Conservation (phyloP, 2,888 invertebrate genomes). For the Omphaloscelis lunosa region DNA sequence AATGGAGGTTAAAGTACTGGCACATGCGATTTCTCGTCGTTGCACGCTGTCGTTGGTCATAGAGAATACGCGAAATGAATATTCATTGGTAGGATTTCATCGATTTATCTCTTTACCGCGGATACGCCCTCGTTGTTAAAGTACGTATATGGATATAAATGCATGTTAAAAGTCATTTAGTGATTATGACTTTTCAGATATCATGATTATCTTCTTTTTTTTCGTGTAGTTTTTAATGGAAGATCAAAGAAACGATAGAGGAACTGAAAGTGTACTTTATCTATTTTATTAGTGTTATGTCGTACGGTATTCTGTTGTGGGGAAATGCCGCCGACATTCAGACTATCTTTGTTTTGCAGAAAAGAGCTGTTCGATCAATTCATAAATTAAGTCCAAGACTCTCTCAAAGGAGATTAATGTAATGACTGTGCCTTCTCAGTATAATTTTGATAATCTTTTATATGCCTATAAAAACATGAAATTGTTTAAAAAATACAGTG, state of each 20-base stretch:
- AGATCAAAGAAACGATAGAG: not conserved
- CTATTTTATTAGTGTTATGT: no score
- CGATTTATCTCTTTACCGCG: conserved; percentile 57
- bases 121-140: conserved; percentile 14
- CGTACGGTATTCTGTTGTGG: no score
- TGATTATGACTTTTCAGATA: not conserved
- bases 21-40: conserved; percentile 49
- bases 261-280: no score
- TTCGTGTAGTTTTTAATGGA: not conserved
- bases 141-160: conserved; percentile 11
- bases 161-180: conserved; percentile 12
- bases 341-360: no score
- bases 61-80: conserved; percentile 70
- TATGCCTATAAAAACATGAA: no score
- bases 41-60: conserved; percentile 54
- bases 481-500: no score
- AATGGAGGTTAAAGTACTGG: conserved; percentile 43
- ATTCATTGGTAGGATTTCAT: conserved; percentile 67
- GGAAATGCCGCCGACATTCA: no score
- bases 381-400: no score
- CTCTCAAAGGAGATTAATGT: no score
- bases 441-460: no score
- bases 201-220: not conserved
- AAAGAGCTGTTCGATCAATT: no score
- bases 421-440: no score